Conservation (phyloP, 2,113 vertebrate species). For the Muscicapa adusta region DNA sequence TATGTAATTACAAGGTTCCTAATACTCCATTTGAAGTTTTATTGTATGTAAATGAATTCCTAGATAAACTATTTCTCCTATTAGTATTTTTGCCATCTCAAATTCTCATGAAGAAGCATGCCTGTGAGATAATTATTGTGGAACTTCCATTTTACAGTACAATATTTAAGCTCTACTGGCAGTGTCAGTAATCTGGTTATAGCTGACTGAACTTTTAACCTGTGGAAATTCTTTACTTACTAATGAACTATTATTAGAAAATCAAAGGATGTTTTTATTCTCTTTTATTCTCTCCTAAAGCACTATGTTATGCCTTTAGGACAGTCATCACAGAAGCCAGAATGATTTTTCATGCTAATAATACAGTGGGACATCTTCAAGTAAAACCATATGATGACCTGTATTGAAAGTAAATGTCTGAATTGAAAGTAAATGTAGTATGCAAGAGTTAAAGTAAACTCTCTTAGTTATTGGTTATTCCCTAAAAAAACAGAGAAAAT, state of each 20-base stretch:
- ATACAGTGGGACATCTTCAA: background rate
- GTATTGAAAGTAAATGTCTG: background rate
- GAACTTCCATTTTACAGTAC: background rate
- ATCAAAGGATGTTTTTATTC: background rate
- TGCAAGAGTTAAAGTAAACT: background rate
- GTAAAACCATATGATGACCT: background rate
- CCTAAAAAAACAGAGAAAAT: background rate
- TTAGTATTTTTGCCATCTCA: background rate
- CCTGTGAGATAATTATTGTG: background rate
- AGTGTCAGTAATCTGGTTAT: background rate
- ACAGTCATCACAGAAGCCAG: background rate
- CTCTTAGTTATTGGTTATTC: background rate
- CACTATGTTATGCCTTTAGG: background rate
- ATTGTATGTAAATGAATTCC: background rate
- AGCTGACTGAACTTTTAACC: background rate
- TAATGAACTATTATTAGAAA: background rate
- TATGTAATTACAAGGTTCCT: background rate
- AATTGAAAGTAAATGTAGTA: background rate
- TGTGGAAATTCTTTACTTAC: background rate
- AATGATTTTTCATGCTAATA: background rate
- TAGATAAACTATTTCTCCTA: background rate
- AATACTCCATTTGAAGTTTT: background rate
- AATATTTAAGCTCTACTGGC: background rate
- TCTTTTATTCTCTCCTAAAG: background rate
- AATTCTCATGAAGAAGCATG: background rate